These are phyloP conservation scores for Cyanistes caeruleus DNA, from an alignment of 2,113 vertebrate genomes.

Conservation along the genomic window DNA sequence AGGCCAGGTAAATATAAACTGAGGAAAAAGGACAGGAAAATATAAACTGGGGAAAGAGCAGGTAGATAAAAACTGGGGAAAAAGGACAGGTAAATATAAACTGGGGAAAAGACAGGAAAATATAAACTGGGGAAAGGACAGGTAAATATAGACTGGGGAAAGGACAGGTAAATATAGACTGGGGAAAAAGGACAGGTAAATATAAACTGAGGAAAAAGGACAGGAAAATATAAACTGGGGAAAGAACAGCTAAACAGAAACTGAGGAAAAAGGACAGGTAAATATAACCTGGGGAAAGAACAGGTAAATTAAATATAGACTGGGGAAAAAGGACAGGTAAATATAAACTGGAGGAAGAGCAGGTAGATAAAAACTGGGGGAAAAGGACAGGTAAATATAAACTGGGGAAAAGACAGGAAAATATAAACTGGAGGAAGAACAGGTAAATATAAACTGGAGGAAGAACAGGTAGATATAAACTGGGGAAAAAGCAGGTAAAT, in stretches of 20 bases:
- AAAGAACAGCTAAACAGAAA: no score
- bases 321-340: not conserved
- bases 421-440: not conserved
- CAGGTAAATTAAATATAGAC: not conserved
- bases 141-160: not conserved
- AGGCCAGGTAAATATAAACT: no score
- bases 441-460: not conserved
- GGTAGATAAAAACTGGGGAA: not conserved
- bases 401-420: not conserved
- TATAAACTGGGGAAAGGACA: not conserved
- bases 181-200: no score
- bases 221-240: not conserved
- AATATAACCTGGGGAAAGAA: not conserved
- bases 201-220: not conserved
- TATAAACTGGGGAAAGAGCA: not conserved
- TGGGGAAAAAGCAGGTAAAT: not conserved
- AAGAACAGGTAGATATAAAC: no score
- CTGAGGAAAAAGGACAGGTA: rapidly evolving
- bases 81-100: not conserved
- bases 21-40: not conserved
- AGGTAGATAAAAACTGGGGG: no score
- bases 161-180: no score
- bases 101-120: rapidly evolving
- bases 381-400: not conserved
- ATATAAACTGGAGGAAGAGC: not conserved